Evolutionary conservation across 2,888 invertebrate species (phyloP), one percentile per base, ranked within the genome.

Genomic region (Julus scandinavius): DNA sequence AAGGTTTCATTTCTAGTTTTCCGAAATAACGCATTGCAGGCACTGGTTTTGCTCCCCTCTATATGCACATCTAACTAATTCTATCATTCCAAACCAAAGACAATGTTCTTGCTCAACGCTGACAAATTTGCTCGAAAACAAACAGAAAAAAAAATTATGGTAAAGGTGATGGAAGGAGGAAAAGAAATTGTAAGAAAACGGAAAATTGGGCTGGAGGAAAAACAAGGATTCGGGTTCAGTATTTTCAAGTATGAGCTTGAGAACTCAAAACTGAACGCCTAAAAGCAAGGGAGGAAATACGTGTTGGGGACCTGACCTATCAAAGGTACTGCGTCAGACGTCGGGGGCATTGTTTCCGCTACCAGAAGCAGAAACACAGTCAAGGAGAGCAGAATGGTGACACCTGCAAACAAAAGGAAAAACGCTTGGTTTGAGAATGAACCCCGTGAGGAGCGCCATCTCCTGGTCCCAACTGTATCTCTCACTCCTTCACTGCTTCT

Each of bases 251-350:
- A 38, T 63, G 63, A 63, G 9, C 38, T 80, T 72, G 72, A 29
- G 7, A 29, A 29, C 20, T 20, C 29, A 38, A 40, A 80, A 40
- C 80, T 38, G 80, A 11, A 38, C 80, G 80, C 80, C 80, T 80
- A 80, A 80, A 80, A 87, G 58, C 50, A 85, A 49, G 50, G 54
- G 58, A 87, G 87, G 87, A 87, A 63, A 54, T 41, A 54, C 20
- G 58, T 87, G 58, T 63, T 85, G 87, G 87, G 87, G 87, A 83
- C 87, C 87, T 87, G 83, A 98, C 99, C 99, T 96, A 99, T 97
- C 93, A 99, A 95, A 93, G 99, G 99, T 94, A 99, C 97, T 93
- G 99, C 98, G 94, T 99, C 99, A 93, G 99, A 99, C 93, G 99
- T 98, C 85, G 97, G 97, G 93, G 99, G 98, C 95, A 98, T 96